Base-by-base conservation (phyloP, 1,140 invertebrate species). In the Matsumurasca onukii region DNA sequence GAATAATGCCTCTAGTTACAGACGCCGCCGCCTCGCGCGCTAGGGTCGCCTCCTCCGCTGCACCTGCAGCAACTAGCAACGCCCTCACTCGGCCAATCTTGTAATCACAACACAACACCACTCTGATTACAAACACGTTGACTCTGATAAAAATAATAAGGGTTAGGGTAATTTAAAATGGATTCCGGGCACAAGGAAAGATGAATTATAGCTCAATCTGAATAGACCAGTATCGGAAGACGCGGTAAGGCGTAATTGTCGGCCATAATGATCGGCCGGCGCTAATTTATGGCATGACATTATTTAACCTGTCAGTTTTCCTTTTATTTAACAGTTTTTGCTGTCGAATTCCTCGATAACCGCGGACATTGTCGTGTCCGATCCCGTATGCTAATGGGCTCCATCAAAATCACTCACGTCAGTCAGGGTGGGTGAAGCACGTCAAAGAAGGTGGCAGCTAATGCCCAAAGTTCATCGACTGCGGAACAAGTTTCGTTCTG, bases 201-300 rank as follows among this genome's bases (percentile, higher is more conserved):
- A 51, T 51, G 49, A 51, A 51, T 51, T 51, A 51, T 51, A 51
- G 49, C 49, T 51, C 24, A 51, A 51, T 51, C 49, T 22, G 49
- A 22, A 51, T 51, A 51, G 49, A 51, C 49, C n/a, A 51, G 49
- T n/a, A 51, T 51, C 49, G n/a, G 3, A 20, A 17, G 9, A 12
- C 39, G 39, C n/a, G n/a, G n/a, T n/a, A 9, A 12, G 39, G 39
- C 9, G 49, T 51, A 51, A 51, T 51, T 51, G 49, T 51, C n/a
- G 17, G 49, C 49, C 49, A 51, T 51, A 20, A 20, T 51, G 49
- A 51, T 51, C 3, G 39, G 39, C n/a, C 39, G 3, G 17, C 49
- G 49, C 24, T 51, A 51, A 51, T 51, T 51, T 51, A 51, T 51
- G 17, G 49, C 49, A 5, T 51, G 17, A 20, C 49, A 51, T 51